Percentiles rank a stretch among this genome's conserved stretches.
These are phyloP conservation scores for Hypselothyrea guttata DNA, from an alignment of 2,888 invertebrate species.

Conservation along the genomic window DNA sequence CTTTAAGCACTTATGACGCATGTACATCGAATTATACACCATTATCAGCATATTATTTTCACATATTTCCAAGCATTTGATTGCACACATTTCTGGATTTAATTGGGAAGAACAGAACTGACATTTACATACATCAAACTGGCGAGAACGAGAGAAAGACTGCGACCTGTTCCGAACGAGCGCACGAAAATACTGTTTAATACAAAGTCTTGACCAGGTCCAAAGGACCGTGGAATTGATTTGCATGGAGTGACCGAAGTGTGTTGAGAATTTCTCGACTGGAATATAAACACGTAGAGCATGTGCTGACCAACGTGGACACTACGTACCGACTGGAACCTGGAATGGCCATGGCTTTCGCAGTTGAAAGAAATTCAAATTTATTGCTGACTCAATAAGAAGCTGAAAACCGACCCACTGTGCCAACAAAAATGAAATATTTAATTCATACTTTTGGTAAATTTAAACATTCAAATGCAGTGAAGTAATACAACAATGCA, in stretches of 20 bases:
- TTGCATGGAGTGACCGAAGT: slow-evolving; percentile 61
- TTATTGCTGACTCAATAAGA: slow-evolving; percentile 21
- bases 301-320: slow-evolving; percentile 28
- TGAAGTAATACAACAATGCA: too few species aligned
- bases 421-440: background rate
- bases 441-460: too few species aligned
- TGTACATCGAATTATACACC: background rate
- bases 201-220: slow-evolving; percentile 80
- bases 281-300: slow-evolving; percentile 55
- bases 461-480: too few species aligned
- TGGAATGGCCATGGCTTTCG: slow-evolving; percentile 47
- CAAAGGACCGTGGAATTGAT: slow-evolving; percentile 70
- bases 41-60: slow-evolving; percentile 7
- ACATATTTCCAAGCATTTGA: background rate
- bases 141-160: background rate
- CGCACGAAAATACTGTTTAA: slow-evolving; percentile 60
- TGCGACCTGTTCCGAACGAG: slow-evolving; percentile 23
- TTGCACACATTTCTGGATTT: background rate
- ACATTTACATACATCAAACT: background rate
- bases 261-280: slow-evolving; percentile 66
- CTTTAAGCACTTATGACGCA: slow-evolving; percentile 16
- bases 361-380: slow-evolving; percentile 37
- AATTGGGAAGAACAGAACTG: slow-evolving; percentile 12
- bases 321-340: slow-evolving; percentile 58
- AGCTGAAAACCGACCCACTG: slow-evolving; percentile 10